phyloP scores from a whole-genome alignment of 2,797 vertebrate genomes.

The Orestias chungarensis region DNA sequence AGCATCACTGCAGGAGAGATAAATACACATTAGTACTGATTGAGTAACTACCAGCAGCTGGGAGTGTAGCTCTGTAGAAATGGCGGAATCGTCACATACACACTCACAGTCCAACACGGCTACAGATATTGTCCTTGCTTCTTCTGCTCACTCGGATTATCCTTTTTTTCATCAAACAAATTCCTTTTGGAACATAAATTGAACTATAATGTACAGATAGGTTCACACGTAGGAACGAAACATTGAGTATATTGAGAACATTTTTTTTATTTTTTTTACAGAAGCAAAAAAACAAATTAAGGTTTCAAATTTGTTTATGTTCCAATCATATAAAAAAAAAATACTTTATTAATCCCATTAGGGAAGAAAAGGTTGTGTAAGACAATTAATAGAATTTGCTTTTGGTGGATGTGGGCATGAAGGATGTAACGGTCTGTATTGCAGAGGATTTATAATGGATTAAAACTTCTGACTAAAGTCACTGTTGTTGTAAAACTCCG shows the following conservation, averaged over 20 bases:
- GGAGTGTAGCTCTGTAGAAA: conserved; percentile 28
- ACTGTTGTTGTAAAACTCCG: too few species aligned
- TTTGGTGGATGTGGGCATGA: not conserved
- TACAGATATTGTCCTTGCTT: not conserved
- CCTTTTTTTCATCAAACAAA: not conserved
- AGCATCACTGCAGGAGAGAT: conserved; percentile 38
- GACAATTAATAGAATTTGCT: not conserved
- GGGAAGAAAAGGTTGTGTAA: not conserved
- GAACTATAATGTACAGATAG: not conserved
- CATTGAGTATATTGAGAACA: too few species aligned
- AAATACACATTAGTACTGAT: conserved; percentile 60
- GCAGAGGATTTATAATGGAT: too few species aligned
- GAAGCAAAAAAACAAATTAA: too few species aligned
- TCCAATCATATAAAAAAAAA: too few species aligned
- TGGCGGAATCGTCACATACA: conserved; percentile 7
- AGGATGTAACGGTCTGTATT: not conserved
- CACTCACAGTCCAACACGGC: conserved; percentile 1
- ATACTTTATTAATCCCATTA: not conserved
- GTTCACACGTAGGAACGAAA: not conserved
- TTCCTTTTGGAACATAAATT: not conserved
- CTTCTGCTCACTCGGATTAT: not conserved
- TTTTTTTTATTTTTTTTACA: too few species aligned
- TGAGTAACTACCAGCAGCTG: conserved; percentile 54
- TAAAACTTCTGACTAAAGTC: not conserved
- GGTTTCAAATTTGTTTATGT: too few species aligned